These are phyloP conservation scores for Anolis sagrei DNA, from an alignment of 2,113 vertebrate genomes.

Conservation along the genomic window DNA sequence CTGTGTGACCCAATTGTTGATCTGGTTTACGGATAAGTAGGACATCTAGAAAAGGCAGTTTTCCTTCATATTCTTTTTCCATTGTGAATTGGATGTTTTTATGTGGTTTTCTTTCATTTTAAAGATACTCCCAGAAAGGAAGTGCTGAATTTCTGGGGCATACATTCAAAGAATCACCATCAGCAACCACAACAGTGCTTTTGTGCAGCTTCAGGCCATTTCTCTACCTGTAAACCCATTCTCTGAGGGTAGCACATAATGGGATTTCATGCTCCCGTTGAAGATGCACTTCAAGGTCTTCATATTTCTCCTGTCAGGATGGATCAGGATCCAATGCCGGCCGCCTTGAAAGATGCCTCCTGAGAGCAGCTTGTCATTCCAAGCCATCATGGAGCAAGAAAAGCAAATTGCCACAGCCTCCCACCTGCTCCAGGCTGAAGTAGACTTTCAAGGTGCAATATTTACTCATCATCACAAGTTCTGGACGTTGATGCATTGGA, in stretches of 20 bases:
- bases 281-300: constrained; percentile 12
- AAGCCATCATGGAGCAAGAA: constrained; percentile 19
- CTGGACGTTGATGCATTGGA: constrained; percentile 45
- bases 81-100: no score
- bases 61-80: no score
- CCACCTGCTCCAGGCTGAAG: constrained; percentile 61
- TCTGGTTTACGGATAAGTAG: no score
- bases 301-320: constrained; percentile 37
- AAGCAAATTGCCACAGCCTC: constrained; percentile 31
- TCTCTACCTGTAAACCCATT: background rate
- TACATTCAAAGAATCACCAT: no score
- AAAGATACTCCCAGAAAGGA: no score
- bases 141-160: no score
- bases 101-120: background rate
- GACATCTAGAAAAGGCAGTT: no score
- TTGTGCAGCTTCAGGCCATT: no score
- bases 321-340: constrained; percentile 56
- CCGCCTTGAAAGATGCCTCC: constrained; percentile 25
- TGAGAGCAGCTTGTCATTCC: constrained; percentile 44
- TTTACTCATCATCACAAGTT: constrained; percentile 53
- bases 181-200: no score
- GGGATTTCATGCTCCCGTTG: background rate
- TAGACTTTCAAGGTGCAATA: constrained; percentile 1
- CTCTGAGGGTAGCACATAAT: background rate
- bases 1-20: no score